Conservation (phyloP, 2,797 vertebrate species). For the Lophura swinhoii region DNA sequence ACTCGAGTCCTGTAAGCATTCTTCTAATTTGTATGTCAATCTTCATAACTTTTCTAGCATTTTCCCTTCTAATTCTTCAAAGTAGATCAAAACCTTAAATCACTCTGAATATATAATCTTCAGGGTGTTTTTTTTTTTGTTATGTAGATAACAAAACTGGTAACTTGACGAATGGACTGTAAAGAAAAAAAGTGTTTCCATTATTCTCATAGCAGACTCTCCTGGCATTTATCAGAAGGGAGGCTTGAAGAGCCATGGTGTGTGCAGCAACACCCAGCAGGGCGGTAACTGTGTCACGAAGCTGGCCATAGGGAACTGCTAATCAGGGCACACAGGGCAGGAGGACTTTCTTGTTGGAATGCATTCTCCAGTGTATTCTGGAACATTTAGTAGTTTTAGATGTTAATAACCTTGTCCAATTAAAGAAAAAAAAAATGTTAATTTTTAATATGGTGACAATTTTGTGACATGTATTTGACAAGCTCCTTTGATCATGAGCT, state of each 20-base stretch:
- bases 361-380: neutral
- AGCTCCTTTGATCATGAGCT: slow-evolving; percentile 48
- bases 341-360: neutral
- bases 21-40: neutral
- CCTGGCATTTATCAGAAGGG: neutral
- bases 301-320: accelerated
- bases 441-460: slow-evolving; percentile 23
- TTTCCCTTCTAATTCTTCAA: neutral
- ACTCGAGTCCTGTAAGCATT: neutral
- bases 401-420: slow-evolving; percentile 5
- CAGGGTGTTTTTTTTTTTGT: accelerated
- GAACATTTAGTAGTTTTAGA: neutral
- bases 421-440: neutral
- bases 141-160: neutral
- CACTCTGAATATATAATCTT: neutral
- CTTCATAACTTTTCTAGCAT: neutral
- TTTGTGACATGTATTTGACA: slow-evolving; percentile 36
- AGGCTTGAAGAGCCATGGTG: neutral
- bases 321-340: neutral
- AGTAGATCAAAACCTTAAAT: neutral
- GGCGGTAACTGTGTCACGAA: neutral
- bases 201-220: neutral
- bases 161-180: neutral
- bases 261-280: neutral
- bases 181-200: neutral